Evolutionary conservation across 2,888 invertebrate genomes (phyloP).

Genomic region (Drosophila parthenogenetica): DNA sequence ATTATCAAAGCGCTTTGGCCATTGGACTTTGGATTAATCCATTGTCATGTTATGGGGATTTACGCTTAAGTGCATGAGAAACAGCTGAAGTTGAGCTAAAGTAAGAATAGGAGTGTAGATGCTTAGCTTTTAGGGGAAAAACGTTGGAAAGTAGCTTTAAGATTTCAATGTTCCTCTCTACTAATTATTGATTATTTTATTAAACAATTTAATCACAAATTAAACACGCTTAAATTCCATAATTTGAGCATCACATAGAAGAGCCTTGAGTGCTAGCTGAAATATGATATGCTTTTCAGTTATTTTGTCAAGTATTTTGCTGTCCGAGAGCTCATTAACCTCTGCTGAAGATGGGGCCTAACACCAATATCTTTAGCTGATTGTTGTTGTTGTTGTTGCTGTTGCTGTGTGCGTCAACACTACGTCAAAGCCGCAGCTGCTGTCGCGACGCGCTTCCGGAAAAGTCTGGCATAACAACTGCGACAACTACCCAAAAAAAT

Average conservation of each 20-base stretch:
- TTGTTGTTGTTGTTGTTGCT: slow-evolving; percentile 33
- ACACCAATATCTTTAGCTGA: slow-evolving; percentile 27
- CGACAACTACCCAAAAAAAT: slow-evolving; percentile 51
- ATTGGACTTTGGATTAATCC: slow-evolving; percentile 39
- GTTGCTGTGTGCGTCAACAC: slow-evolving; percentile 70
- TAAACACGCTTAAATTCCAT: not conserved
- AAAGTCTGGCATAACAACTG: slow-evolving; percentile 74
- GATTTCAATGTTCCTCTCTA: too few species aligned
- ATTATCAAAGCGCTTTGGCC: slow-evolving; percentile 46
- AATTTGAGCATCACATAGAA: slow-evolving; percentile 9
- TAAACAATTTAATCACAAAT: not conserved
- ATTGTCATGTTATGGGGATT: slow-evolving; percentile 1
- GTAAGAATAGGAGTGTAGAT: not conserved
- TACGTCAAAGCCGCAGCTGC: slow-evolving; percentile 75
- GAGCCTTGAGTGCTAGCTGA: slow-evolving; percentile 34
- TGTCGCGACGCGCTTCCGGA: slow-evolving; percentile 82
- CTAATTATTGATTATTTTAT: too few species aligned
- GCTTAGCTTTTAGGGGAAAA: too few species aligned
- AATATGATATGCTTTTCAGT: slow-evolving; percentile 50
- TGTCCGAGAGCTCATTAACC: slow-evolving; percentile 67
- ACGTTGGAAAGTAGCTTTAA: too few species aligned
- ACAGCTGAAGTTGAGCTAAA: not conserved
- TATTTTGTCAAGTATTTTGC: slow-evolving; percentile 34
- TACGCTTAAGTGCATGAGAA: not conserved
- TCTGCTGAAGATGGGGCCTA: slow-evolving; percentile 34